These are phyloP conservation scores for Choristoneura fumiferana DNA, from an alignment of 1,140 invertebrate genomes.

Conservation along the genomic window DNA sequence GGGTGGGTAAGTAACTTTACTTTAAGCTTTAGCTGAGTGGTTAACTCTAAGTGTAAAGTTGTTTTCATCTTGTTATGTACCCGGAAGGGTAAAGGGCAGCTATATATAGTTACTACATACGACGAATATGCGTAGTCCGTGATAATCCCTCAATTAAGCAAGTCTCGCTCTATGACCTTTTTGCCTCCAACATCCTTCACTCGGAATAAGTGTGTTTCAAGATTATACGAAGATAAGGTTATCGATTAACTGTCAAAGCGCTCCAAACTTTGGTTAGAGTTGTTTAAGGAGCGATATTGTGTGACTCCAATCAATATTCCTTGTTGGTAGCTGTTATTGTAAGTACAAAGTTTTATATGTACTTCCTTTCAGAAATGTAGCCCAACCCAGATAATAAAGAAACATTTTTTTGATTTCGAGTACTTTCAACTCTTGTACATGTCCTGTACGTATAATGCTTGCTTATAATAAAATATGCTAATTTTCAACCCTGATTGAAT, in stretches of 20 bases:
- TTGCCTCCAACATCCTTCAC: constrained; percentile 21
- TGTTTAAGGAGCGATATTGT: constrained; percentile 9
- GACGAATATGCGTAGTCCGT: constrained; percentile 38
- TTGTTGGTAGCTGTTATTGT: neutral
- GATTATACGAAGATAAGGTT: constrained; percentile 11
- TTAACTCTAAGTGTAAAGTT: too few species aligned
- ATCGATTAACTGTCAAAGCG: constrained; percentile 12
- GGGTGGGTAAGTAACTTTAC: too few species aligned
- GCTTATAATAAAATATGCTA: too few species aligned
- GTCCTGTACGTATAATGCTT: too few species aligned
- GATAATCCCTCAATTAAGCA: constrained; percentile 43
- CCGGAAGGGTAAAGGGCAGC: constrained; percentile 13
- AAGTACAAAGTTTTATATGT: too few species aligned
- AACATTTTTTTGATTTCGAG: too few species aligned
- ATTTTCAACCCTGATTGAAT: too few species aligned
- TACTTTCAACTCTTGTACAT: too few species aligned
- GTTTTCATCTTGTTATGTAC: constrained; percentile 18
- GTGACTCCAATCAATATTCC: neutral
- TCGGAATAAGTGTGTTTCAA: constrained; percentile 10
- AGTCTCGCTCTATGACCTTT: constrained; percentile 35
- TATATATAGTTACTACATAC: constrained; percentile 26
- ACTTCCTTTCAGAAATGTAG: too few species aligned
- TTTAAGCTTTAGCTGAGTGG: too few species aligned
- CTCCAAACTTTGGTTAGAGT: constrained; percentile 4
- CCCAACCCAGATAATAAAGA: too few species aligned